Base-by-base conservation (phyloP, 2,888 invertebrate genomes). In the Leptogaster cylindrica region DNA sequence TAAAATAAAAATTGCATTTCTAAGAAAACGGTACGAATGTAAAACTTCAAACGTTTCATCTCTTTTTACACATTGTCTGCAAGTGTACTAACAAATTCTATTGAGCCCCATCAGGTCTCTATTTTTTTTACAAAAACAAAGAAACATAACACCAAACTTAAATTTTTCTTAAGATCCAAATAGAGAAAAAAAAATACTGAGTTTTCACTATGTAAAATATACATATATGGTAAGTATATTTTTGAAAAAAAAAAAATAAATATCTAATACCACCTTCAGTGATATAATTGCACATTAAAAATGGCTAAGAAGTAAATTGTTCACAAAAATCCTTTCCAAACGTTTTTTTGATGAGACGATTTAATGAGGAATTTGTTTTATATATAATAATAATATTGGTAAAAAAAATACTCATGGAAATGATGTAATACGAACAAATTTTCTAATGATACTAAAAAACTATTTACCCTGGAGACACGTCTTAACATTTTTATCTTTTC, bases 11-110 rank as follows among this genome's bases (percentile, higher is more conserved):
- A 41, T 7, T 7, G 14, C 36, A 16, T 41, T 16, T 7, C 18
- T 41, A 36, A 55, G 23, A 39, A 55, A 55, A 55, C 20, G 36
- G 55, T 36, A 55, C 39, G n/a, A n/a, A n/a, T n/a, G n/a, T n/a
- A n/a, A n/a, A n/a, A n/a, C n/a, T n/a, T n/a, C n/a, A n/a, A n/a
- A n/a, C n/a, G n/a, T n/a, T 55, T 55, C 18, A 52, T 55, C 23
- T 55, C 36, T 75, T 77, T 79, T 80, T 81, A 81, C 81, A 81
- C 81, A 81, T 81, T 81, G 81, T 81, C 80, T 80, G 81, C 80
- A 80, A 79, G 85, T 85, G 84, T 84, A 83, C 79, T 75, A 36
- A 58, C 25, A 39, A 58, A 39, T 25, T n/a, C n/a, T n/a, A 25
- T 23, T 41, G 58, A 20, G 58, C 16, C 23, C 36, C 12, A n/a